These are phyloP conservation scores for Iselma pallidipennis DNA, from an alignment of 2,888 invertebrate species.

Conservation along the genomic window DNA sequence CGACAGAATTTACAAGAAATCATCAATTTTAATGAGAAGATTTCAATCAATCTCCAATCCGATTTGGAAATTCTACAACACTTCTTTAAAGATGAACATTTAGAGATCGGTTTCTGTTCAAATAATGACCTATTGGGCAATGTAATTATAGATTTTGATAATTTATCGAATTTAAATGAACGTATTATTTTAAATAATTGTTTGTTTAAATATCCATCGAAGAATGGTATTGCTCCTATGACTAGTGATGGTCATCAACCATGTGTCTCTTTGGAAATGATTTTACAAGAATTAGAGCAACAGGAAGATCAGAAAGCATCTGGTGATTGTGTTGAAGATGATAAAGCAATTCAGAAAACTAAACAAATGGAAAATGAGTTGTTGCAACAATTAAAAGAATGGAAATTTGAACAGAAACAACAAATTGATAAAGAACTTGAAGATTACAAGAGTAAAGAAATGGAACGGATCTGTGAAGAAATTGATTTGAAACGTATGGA, in stretches of 20 bases:
- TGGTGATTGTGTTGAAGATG: conserved; percentile 13
- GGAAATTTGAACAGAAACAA: conserved; percentile 72
- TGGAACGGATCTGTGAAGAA: conserved; percentile 6
- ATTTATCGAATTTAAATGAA: conserved; percentile 28
- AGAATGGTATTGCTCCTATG: conserved; percentile 41
- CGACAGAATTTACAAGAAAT: conserved; percentile 44
- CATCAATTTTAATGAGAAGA: conserved; percentile 49
- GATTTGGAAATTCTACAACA: conserved; percentile 39
- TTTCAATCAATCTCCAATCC: conserved; percentile 45
- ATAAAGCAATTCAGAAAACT: neutral
- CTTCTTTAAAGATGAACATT: conserved; percentile 45
- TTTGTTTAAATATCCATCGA: conserved; percentile 42
- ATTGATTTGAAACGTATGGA: neutral
- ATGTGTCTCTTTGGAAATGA: conserved; percentile 40
- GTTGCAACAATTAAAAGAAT: conserved; percentile 62
- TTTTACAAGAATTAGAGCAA: conserved; percentile 13
- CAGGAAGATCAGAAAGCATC: conserved; percentile 9
- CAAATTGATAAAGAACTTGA: conserved; percentile 64
- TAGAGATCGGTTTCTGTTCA: conserved; percentile 44
- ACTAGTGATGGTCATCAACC: conserved; percentile 38
- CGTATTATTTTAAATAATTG: conserved; percentile 19
- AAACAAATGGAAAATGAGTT: neutral
- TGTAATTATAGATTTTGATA: conserved; percentile 40
- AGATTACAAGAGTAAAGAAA: conserved; percentile 28
- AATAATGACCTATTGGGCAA: conserved; percentile 45